Evolutionary conservation across 2,113 vertebrate species (phyloP).

Genomic region (Trichomycterus rosablanca): DNA sequence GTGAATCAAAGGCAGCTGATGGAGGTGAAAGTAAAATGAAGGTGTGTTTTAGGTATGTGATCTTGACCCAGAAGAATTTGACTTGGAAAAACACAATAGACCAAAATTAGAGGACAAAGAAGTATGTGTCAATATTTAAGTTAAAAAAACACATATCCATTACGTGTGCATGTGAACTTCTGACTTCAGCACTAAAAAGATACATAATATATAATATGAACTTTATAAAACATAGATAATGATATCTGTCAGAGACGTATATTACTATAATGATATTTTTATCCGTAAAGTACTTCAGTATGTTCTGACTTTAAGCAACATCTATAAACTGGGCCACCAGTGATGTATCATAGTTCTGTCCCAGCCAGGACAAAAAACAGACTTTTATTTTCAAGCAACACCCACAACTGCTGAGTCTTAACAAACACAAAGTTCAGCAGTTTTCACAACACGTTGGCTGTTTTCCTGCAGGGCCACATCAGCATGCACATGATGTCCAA

Average conservation of each 20-base stretch:
- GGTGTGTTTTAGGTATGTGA: no score
- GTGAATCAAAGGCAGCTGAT: no score
- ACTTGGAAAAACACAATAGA: no score
- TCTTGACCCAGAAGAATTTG: no score
- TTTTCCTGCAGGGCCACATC: constrained; percentile 35
- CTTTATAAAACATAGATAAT: no score
- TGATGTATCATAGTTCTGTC: constrained; percentile 14
- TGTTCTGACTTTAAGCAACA: constrained; percentile 1
- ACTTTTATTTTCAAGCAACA: constrained; percentile 10
- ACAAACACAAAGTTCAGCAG: not conserved
- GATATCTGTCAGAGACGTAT: constrained; percentile 15
- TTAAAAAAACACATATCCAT: no score
- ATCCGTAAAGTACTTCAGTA: constrained; percentile 13
- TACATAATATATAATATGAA: no score
- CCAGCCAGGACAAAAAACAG: constrained; percentile 21
- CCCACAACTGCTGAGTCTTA: constrained; percentile 3
- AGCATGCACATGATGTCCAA: constrained; percentile 33
- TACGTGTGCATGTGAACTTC: no score
- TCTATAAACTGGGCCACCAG: not conserved
- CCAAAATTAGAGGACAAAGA: no score
- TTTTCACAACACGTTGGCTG: constrained; percentile 29
- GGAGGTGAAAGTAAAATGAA: no score
- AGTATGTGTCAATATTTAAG: no score
- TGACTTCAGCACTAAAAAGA: no score
- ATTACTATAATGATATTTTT: not conserved